Base-by-base conservation (phyloP, 2,888 invertebrate species). In the Monopis laevigella region DNA sequence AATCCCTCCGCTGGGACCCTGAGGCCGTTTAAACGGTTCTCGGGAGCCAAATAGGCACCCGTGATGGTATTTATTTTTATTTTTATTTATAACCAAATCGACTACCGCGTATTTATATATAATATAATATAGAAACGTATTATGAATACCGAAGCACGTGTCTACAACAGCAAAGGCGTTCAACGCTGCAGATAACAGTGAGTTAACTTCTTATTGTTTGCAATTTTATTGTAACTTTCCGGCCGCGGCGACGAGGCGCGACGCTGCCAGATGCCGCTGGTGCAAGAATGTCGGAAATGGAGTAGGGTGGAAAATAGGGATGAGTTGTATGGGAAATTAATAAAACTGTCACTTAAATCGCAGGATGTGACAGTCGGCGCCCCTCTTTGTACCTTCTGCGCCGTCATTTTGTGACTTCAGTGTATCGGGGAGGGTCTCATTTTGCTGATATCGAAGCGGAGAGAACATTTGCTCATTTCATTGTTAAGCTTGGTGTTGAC, bases 281-380 rank as follows among this genome's bases (percentile, higher is more conserved):
- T 59, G 61, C 59, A 60, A 53, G 55, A 69, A 68, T 75, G 83
- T 81, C 61, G 59, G 59, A 61, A 61, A 62, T 61, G 53, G 61
- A 62, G 56, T 59, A 59, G 75, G 75, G 75, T 73, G 72, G 65
- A 66, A 69, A 69, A 67, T 59, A 58, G 66, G 70, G 69, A 73
- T 66, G 70, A 72, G 65, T 59, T 59, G 64, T 69, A 68, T 67
- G 83, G 81, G 82, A 86, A 87, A 87, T 87, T 87, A 87, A 87
- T 87, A 87, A 87, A 87, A 85, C 85, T 86, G 87, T 87, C 87
- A 86, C 85, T 86, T 84, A 83, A 84, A 82, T 78, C 65, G 67
- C 68, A 72, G 60, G 69, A 73, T 43, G 68, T 73, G 75, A 71
- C 69, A 59, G 62, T 55, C 55, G 56, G 58, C 55, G 53, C 65